Evolutionary conservation across 2,113 vertebrate species (phyloP).

Genomic region (Pollachius pollachius): DNA sequence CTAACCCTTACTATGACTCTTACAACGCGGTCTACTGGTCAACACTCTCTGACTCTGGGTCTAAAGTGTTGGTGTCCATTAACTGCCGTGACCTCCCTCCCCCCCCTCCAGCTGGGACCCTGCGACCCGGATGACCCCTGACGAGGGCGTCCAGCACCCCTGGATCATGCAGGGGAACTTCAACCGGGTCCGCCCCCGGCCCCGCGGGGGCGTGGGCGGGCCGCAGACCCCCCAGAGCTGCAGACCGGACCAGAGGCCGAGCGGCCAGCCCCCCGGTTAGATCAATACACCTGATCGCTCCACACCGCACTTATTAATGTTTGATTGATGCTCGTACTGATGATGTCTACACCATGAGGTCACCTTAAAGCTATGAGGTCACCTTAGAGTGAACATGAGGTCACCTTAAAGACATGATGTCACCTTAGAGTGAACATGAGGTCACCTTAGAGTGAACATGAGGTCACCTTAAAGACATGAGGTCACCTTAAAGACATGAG

Average conservation of each 20-base stretch:
- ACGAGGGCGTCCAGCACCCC: slow-evolving; percentile 83
- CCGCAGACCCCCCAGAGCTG: slow-evolving; percentile 47
- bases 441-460: too few relatives aligned
- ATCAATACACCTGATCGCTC: background rate
- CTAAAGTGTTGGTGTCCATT: too few relatives aligned
- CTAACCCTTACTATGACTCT: too few relatives aligned
- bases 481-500: too few relatives aligned
- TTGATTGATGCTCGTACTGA: too few relatives aligned
- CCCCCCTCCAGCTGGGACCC: slow-evolving; percentile 84
- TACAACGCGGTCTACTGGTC: too few relatives aligned
- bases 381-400: background rate
- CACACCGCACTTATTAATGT: background rate
- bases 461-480: too few relatives aligned
- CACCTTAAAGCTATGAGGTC: background rate
- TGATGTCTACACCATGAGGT: background rate
- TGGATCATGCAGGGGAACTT: slow-evolving; percentile 85
- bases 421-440: too few relatives aligned
- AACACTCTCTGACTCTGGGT: too few relatives aligned
- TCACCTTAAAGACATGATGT: too few relatives aligned
- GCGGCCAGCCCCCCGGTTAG: slow-evolving; percentile 57
- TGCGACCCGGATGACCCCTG: slow-evolving; percentile 86
- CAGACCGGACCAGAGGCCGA: slow-evolving; percentile 32
- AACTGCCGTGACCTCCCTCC: background rate
- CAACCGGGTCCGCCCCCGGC: slow-evolving; percentile 66
- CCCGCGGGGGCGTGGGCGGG: slow-evolving; percentile 37